phyloP scores from a whole-genome alignment of 1,140 invertebrate species.

The Calosoma granatense region DNA sequence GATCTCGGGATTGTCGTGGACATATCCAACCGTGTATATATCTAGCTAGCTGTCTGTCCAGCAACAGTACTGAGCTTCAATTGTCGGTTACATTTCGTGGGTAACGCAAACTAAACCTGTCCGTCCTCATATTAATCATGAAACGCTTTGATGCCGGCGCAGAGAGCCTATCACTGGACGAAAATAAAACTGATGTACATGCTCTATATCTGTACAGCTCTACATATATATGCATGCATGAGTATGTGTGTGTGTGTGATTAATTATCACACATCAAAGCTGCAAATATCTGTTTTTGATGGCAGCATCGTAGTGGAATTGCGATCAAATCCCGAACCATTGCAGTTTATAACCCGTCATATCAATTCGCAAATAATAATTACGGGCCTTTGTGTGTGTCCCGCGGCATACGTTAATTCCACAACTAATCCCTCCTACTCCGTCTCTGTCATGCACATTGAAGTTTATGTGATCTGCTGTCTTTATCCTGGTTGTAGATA shows the following conservation, averaged over 20 bases:
- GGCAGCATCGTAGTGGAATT: neutral
- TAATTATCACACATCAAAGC: slow-evolving; percentile 27
- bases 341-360: neutral
- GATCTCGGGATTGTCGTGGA: too few species aligned
- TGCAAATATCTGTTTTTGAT: slow-evolving; percentile 19
- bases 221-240: too few species aligned
- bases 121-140: slow-evolving; percentile 26
- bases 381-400: neutral
- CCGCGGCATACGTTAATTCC: neutral
- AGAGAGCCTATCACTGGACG: slow-evolving; percentile 16
- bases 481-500: too few species aligned
- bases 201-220: too few species aligned
- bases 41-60: too few species aligned
- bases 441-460: neutral
- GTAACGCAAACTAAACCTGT: slow-evolving; percentile 14
- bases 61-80: too few species aligned
- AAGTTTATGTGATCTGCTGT: too few species aligned
- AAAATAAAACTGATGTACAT: too few species aligned
- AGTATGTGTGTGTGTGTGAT: slow-evolving; percentile 17
- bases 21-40: too few species aligned
- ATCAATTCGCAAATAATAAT: neutral
- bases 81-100: too few species aligned
- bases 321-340: neutral
- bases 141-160: slow-evolving; percentile 25
- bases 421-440: neutral